Evolutionary conservation across 1,140 invertebrate genomes (phyloP).

Genomic region (Drosophila serrata): DNA sequence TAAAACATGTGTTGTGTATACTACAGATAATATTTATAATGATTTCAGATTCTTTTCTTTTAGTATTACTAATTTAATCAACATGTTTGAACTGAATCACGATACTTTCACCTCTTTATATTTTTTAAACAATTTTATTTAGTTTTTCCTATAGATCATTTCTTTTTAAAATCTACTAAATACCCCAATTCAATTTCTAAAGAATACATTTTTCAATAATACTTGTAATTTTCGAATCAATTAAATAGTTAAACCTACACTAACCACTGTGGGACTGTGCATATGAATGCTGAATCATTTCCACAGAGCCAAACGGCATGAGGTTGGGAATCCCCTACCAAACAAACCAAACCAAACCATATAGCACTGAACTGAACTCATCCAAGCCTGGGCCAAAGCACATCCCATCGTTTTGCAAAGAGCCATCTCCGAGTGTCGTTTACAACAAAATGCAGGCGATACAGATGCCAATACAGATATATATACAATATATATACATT

Average conservation of each 20-base stretch:
- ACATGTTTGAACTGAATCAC: too few species aligned
- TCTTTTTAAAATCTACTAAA: too few species aligned
- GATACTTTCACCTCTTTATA: too few species aligned
- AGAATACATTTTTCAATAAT: too few species aligned
- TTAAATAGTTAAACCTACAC: too few species aligned
- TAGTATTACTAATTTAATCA: too few species aligned
- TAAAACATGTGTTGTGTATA: too few species aligned
- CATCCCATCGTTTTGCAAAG: slow-evolving; percentile 22
- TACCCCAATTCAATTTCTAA: too few species aligned
- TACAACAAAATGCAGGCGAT: slow-evolving; percentile 60
- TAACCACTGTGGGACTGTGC: slow-evolving; percentile 16
- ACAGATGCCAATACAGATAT: slow-evolving; percentile 22
- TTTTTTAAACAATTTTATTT: background rate
- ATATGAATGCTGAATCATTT: slow-evolving; percentile 58
- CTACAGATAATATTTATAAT: too few species aligned
- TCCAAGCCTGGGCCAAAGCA: background rate
- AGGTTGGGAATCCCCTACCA: slow-evolving; percentile 2
- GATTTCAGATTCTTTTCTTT: too few species aligned
- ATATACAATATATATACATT: slow-evolving; percentile 10
- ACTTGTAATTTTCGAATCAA: too few species aligned
- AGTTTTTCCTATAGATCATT: background rate
- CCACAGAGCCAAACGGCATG: slow-evolving; percentile 38
- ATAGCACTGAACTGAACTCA: background rate
- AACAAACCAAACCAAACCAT: background rate
- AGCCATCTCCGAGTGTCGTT: slow-evolving; percentile 41